These are phyloP conservation scores for Loris lydekkerianus DNA, from an alignment of 2,797 vertebrate species.

Conservation along the genomic window DNA sequence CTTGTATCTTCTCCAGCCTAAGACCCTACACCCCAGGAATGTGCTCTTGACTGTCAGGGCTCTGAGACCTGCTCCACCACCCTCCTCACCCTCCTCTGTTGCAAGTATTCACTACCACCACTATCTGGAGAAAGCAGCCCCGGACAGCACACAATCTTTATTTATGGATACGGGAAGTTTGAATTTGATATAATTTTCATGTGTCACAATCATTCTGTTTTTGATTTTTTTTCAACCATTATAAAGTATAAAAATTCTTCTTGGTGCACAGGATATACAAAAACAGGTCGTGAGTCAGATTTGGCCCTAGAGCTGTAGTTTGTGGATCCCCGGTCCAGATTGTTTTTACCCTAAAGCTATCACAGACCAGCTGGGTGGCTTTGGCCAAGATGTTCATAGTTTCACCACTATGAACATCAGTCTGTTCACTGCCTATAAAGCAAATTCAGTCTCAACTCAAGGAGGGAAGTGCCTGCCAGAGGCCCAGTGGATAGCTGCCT, in stretches of 20 bases:
- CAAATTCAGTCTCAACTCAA: neutral
- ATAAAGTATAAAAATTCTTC: constrained; percentile 26
- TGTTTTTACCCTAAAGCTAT: neutral
- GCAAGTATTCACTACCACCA: neutral
- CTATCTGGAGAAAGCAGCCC: neutral
- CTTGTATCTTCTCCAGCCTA: neutral
- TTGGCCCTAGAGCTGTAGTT: rapidly evolving
- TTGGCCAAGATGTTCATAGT: neutral
- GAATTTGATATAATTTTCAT: neutral
- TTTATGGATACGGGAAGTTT: neutral
- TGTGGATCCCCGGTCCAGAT: neutral
- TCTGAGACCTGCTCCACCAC: rapidly evolving
- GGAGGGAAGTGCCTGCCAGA: neutral
- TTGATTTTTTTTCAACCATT: neutral
- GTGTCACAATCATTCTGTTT: neutral
- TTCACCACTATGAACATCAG: neutral
- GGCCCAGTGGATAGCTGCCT: neutral
- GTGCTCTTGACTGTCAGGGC: rapidly evolving
- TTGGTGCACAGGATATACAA: neutral
- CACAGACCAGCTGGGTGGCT: neutral
- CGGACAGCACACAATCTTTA: neutral
- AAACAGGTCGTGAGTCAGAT: neutral
- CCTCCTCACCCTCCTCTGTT: neutral
- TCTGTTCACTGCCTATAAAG: neutral
- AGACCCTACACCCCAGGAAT: neutral